Conservation (phyloP, 2,113 vertebrate genomes). For the Chroicocephalus ridibundus region DNA sequence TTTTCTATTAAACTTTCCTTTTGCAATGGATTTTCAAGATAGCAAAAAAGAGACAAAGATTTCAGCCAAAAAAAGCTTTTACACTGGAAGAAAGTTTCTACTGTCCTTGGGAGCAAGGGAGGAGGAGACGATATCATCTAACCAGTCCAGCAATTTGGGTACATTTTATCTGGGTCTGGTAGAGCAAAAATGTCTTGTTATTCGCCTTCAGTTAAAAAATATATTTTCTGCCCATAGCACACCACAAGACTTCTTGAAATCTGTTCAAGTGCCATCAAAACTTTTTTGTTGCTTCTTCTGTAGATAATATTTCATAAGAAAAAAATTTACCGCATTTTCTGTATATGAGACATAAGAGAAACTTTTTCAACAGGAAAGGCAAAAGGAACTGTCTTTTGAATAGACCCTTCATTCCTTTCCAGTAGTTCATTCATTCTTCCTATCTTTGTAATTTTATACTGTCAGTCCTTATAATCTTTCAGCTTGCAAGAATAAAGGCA, state of each 20-base stretch:
- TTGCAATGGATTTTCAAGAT: neutral
- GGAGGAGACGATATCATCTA: neutral
- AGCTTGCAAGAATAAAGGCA: slow-evolving; percentile 17
- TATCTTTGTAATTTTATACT: slow-evolving; percentile 46
- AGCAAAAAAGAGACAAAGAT: neutral
- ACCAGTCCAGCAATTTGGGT: neutral
- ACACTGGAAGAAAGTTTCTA: neutral
- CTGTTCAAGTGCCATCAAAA: neutral
- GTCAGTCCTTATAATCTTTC: slow-evolving; percentile 20
- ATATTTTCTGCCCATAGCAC: neutral
- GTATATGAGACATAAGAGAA: slow-evolving; percentile 20
- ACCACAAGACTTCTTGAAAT: neutral
- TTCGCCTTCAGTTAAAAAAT: neutral
- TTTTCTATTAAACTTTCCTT: neutral
- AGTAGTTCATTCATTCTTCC: slow-evolving; percentile 19
- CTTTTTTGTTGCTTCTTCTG: neutral
- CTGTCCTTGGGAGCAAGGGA: neutral
- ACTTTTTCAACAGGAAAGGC: slow-evolving; percentile 11
- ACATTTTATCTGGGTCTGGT: neutral
- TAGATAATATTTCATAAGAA: neutral
- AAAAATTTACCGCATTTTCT: neutral
- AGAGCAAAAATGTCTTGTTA: neutral
- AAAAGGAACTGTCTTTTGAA: slow-evolving; percentile 25
- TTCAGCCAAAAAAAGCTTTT: neutral
- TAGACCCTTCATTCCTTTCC: slow-evolving; percentile 41